Conservation (phyloP, 2,888 invertebrate species). For the Tetramorium bicarinatum region DNA sequence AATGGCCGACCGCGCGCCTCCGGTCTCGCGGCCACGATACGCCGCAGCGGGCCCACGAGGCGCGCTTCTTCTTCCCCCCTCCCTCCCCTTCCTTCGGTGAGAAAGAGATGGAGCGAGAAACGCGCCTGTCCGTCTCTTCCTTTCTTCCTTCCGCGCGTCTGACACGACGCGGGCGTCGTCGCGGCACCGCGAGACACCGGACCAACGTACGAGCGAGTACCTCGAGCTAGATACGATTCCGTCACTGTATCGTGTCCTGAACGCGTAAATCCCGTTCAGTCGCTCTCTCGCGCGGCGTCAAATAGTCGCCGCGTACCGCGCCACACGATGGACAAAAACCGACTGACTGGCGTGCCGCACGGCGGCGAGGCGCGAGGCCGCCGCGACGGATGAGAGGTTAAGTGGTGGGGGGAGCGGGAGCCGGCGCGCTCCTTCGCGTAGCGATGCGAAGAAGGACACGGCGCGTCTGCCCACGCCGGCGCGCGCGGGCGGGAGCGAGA, state of each 20-base stretch:
- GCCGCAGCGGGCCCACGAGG: conserved; percentile 64
- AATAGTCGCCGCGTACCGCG: conserved; percentile 59
- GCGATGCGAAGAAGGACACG: conserved; percentile 31
- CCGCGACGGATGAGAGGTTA: conserved; percentile 59
- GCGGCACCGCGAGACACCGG: neutral
- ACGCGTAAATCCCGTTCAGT: conserved; percentile 64
- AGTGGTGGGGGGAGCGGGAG: conserved; percentile 53
- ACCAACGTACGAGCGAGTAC: neutral
- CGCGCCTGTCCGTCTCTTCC: conserved; percentile 29
- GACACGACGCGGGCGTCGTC: neutral
- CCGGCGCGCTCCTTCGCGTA: conserved; percentile 16
- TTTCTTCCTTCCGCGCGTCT: neutral
- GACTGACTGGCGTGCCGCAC: conserved; percentile 73
- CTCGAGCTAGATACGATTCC: conserved; percentile 23
- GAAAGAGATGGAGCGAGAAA: conserved; percentile 40
- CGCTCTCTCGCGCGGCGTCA: conserved; percentile 66
- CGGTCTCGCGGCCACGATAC: conserved; percentile 69
- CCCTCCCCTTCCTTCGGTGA: conserved; percentile 13
- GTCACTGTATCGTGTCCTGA: conserved; percentile 59
- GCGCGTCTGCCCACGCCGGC: conserved; percentile 19
- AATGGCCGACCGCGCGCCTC: conserved; percentile 79
- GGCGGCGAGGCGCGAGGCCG: conserved; percentile 52
- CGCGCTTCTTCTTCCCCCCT: conserved; percentile 44
- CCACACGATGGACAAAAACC: conserved; percentile 74
- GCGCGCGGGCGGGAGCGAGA: conserved; percentile 55